These are phyloP conservation scores for Sus cebifrons DNA, from an alignment of 2,797 vertebrate species.

Conservation along the genomic window DNA sequence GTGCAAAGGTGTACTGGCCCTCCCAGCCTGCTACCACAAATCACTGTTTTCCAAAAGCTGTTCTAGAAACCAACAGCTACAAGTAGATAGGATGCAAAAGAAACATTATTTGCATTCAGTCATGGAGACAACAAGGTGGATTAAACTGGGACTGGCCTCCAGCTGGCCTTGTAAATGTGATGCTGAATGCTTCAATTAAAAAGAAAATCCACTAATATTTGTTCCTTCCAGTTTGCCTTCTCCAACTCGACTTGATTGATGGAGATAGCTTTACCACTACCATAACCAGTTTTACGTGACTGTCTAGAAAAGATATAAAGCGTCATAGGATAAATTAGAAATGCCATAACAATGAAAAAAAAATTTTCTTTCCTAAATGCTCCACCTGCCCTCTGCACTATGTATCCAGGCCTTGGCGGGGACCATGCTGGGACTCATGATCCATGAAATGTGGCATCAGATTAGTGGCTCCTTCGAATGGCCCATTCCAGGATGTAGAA, in stretches of 20 bases:
- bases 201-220: too few species aligned
- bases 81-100: not conserved
- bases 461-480: not conserved
- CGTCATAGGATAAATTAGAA: slow-evolving; percentile 41
- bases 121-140: slow-evolving; percentile 6
- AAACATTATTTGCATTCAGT: not conserved
- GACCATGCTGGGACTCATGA: not conserved
- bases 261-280: not conserved
- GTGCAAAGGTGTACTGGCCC: not conserved
- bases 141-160: not conserved
- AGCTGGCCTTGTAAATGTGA: not conserved
- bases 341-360: not conserved
- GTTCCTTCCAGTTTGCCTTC: not conserved
- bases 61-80: not conserved
- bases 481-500: not conserved
- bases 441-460: not conserved
- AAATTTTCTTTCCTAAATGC: not conserved
- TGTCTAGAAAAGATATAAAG: not conserved
- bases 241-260: slow-evolving; percentile 26
- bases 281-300: slow-evolving; percentile 35
- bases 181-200: not conserved
- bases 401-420: not conserved
- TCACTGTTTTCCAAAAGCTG: not conserved
- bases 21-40: not conserved
- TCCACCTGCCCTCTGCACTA: not conserved